Evolutionary conservation across 2,888 invertebrate genomes (phyloP).

Genomic region (Lumbricus terrestris): DNA sequence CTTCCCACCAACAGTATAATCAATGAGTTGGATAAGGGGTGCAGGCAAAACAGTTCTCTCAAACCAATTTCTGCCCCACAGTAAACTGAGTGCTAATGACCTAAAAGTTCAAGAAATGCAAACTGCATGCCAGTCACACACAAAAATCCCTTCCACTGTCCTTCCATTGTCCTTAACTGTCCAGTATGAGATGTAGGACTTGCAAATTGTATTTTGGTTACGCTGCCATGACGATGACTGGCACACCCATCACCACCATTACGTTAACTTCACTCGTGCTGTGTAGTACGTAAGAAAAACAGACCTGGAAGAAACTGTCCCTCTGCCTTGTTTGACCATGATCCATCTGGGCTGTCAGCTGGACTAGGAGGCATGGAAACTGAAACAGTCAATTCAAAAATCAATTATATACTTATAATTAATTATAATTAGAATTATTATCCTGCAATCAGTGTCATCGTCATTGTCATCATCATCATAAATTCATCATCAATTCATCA

Average conservation of each 20-base stretch:
- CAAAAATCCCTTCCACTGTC: background rate
- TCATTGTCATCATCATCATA: background rate
- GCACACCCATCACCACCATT: background rate
- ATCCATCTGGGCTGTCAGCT: background rate
- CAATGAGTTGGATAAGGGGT: too few relatives aligned
- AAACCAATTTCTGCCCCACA: too few relatives aligned
- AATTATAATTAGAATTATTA: too few relatives aligned
- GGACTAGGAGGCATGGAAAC: constrained; percentile 14
- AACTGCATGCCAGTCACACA: background rate
- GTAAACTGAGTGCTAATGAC: background rate
- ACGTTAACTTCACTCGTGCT: background rate
- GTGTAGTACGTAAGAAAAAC: background rate
- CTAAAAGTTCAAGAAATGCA: background rate
- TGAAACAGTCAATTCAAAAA: background rate
- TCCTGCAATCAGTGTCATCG: background rate
- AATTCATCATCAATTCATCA: background rate
- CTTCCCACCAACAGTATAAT: too few relatives aligned
- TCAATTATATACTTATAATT: too few relatives aligned
- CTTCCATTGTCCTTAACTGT: background rate
- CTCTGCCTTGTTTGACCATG: background rate
- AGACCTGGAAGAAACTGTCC: background rate
- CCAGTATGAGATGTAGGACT: background rate
- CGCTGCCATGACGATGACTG: background rate
- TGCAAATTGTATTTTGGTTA: background rate
- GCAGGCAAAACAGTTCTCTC: too few relatives aligned